These are phyloP conservation scores for Menura novaehollandiae DNA, from an alignment of 2,113 vertebrate species.

Conservation along the genomic window DNA sequence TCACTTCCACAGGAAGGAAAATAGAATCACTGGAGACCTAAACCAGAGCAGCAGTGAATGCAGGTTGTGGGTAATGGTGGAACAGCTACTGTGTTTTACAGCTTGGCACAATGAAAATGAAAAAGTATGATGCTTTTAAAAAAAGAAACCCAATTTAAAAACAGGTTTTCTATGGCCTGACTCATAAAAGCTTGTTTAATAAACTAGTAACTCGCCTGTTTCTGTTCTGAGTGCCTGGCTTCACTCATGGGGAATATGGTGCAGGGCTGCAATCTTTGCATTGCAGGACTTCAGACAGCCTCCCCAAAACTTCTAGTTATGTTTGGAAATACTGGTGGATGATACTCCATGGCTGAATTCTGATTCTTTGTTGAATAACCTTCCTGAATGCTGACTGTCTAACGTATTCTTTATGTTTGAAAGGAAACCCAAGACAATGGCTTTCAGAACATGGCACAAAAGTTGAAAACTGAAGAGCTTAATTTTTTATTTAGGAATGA, in stretches of 20 bases:
- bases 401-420: neutral
- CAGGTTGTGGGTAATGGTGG: neutral
- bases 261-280: neutral
- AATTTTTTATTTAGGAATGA: slow-evolving; percentile 9
- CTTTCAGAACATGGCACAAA: neutral
- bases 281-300: neutral
- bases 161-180: neutral
- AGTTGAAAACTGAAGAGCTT: neutral
- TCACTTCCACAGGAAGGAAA: neutral
- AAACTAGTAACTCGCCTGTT: neutral
- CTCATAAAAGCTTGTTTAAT: neutral
- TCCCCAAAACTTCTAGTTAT: neutral
- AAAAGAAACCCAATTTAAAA: neutral
- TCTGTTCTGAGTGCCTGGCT: neutral
- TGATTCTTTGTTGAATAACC: neutral
- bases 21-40: neutral
- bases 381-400: neutral
- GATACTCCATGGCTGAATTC: neutral
- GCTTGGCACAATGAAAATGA: neutral
- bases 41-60: neutral
- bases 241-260: neutral
- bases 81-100: neutral
- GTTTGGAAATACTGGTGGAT: neutral
- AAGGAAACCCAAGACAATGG: neutral
- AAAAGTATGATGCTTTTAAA: neutral